phyloP scores from a whole-genome alignment of 2,888 invertebrate species.

The Nymphalis urticae region DNA sequence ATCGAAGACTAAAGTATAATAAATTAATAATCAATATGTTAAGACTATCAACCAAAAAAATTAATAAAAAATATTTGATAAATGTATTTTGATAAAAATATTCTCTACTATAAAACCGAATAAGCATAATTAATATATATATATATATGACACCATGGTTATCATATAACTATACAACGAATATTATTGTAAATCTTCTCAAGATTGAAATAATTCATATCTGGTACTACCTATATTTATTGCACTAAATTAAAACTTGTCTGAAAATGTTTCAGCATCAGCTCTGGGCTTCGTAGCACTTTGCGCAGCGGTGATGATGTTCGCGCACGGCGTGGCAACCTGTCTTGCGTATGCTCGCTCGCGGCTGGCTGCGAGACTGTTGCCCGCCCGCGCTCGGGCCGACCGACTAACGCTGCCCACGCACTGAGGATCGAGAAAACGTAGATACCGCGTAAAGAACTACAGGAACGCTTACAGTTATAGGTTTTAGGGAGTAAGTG shows the following conservation, averaged over 20 bases:
- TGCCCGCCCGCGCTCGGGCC: slow-evolving; percentile 45
- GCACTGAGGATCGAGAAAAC: slow-evolving; percentile 54
- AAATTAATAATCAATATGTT: no score
- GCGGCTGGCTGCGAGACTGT: slow-evolving; percentile 52
- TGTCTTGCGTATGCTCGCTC: slow-evolving; percentile 52
- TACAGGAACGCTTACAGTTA: slow-evolving; percentile 4
- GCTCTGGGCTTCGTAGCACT: slow-evolving; percentile 72
- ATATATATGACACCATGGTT: no score
- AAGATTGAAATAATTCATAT: no score
- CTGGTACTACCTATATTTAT: no score
- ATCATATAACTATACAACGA: no score
- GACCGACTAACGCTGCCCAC: slow-evolving; percentile 64
- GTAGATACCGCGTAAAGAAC: slow-evolving; percentile 19
- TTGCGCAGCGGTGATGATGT: slow-evolving; percentile 69
- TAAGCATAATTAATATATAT: no score
- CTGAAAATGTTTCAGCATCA: slow-evolving; percentile 50
- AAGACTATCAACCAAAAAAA: no score
- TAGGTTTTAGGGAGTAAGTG: background rate
- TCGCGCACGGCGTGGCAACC: slow-evolving; percentile 67
- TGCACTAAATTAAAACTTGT: background rate
- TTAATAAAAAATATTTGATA: no score
- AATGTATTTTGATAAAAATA: no score
- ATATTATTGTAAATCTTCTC: no score
- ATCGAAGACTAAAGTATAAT: no score
- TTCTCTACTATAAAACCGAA: no score